Evolutionary conservation across 1,140 invertebrate genomes (phyloP).

Genomic region (Liolophura sinensis): DNA sequence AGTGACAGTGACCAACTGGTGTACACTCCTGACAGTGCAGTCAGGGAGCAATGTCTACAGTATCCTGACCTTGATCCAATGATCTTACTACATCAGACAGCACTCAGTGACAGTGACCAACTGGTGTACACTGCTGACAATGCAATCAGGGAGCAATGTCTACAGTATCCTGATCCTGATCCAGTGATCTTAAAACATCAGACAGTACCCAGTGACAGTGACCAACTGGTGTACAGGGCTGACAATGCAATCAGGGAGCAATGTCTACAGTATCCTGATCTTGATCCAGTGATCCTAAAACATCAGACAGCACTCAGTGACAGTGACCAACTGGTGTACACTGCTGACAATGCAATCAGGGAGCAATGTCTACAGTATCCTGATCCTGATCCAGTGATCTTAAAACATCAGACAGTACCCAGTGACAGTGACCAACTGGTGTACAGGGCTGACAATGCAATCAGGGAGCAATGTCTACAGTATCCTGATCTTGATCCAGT

Average conservation of each 20-base stretch:
- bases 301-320: slow-evolving; percentile 10
- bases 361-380: too few relatives aligned
- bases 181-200: background rate
- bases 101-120: slow-evolving; percentile 17
- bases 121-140: slow-evolving; percentile 13
- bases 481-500: background rate
- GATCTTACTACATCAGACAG: background rate
- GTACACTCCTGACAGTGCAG: background rate
- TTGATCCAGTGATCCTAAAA: background rate
- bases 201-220: slow-evolving; percentile 23
- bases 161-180: background rate
- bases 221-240: slow-evolving; percentile 16
- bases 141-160: slow-evolving; percentile 16
- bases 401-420: background rate
- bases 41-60: background rate
- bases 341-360: background rate
- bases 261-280: background rate
- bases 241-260: slow-evolving; percentile 6
- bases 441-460: background rate
- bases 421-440: background rate
- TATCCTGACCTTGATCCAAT: slow-evolving; percentile 11
- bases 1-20: slow-evolving; percentile 24
- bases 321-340: slow-evolving; percentile 17
- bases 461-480: background rate
- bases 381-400: background rate